Evolutionary conservation across 2,113 vertebrate species (phyloP).

Genomic region (Prochilodus magdalenae): DNA sequence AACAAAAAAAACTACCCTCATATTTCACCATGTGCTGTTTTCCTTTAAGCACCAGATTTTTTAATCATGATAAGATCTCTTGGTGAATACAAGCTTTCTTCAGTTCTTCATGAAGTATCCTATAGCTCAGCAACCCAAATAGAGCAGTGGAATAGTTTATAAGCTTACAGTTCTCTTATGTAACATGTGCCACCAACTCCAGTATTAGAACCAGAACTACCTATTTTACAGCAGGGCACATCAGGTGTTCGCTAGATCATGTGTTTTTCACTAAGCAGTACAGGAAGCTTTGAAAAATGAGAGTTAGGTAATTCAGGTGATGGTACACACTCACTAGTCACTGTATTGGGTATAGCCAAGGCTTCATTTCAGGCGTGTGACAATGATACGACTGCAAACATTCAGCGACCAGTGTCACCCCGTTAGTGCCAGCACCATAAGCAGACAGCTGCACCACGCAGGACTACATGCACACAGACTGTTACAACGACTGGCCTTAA

Average conservation of each 20-base stretch:
- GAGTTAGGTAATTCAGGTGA: not conserved
- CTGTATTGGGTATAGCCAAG: no score
- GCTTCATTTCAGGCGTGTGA: no score
- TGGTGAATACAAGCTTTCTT: not conserved
- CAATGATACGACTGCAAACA: no score
- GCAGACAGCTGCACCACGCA: no score
- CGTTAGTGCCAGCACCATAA: no score
- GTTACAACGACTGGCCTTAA: no score
- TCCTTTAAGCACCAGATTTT: not conserved
- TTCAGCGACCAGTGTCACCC: no score
- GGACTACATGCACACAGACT: no score
- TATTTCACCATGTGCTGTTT: constrained; percentile 3
- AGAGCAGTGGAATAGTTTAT: not conserved
- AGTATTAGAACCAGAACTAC: not conserved
- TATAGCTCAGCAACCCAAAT: not conserved
- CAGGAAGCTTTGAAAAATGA: not conserved
- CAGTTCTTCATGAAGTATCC: not conserved
- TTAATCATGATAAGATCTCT: not conserved
- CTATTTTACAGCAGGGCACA: not conserved
- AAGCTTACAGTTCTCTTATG: not conserved
- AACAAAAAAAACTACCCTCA: not conserved
- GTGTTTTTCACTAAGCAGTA: not conserved
- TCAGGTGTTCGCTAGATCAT: not conserved
- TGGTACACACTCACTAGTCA: no score
- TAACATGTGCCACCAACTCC: not conserved